Base-by-base conservation (phyloP, 2,113 vertebrate species). In the Ceratotherium simum region DNA sequence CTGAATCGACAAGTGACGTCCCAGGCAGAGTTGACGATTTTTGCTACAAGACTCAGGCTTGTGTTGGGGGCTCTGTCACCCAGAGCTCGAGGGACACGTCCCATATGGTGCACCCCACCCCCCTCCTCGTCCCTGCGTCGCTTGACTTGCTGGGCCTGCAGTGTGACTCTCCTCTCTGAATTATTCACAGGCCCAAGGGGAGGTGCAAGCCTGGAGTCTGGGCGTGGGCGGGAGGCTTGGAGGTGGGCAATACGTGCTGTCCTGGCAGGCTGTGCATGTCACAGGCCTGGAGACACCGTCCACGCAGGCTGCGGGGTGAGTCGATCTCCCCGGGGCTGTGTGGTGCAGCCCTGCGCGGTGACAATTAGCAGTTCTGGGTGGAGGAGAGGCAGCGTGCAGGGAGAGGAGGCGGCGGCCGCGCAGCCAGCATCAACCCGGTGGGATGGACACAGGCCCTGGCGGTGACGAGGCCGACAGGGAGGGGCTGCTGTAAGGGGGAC, bases 141-240 rank as follows among this genome's bases (percentile, higher is more conserved):
- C 98, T 96, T 95, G 98, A 90, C 97, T 97, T 85, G 97, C 96
- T 97, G 94, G 95, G 98, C 97, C 98, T 98, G 97, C 97, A 65
- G 95, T 97, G 97, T 97, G 81, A 98, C 98, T 98, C 97, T 98
- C 79, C 97, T 69, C 84, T 97, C 97, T 98, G 97, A 98, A 97
- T 56, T 20, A 69, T 76, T 97, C 92, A 98, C 80, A 95, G 95
- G 73, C 73, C 76, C 64, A 5, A 17, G 56, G 79, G 21, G 73
- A 48, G 73, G 69, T 3, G n/a, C 48, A 46, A 14, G 21, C 39
- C 54, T n/a, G 31, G 42, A 17, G 23, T 58, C 23, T 39, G 54
- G n/a, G 39, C 29, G 21, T 0, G 1, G 17, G 10, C 0, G 0
- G 56, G 81, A 36, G 70, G n/a, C n/a, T 27, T 14, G 10, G 60